Evolutionary conservation across 1,140 invertebrate genomes (phyloP).

Genomic region (Nebria ingens): DNA sequence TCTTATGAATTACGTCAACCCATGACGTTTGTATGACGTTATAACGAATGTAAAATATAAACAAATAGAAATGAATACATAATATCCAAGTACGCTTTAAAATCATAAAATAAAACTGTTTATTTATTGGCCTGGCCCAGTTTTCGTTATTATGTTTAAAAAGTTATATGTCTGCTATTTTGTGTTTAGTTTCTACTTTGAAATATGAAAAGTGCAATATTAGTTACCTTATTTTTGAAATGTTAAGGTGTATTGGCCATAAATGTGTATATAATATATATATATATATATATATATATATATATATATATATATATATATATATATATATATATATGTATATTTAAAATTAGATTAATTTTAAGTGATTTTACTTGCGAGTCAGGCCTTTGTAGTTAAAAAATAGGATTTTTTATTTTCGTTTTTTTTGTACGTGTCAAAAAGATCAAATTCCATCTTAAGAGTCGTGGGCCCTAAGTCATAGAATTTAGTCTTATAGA

Average conservation of each 20-base stretch:
- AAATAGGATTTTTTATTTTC: slow-evolving; percentile 14
- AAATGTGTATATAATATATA: not conserved
- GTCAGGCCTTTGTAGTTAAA: slow-evolving; percentile 10
- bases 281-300: not conserved
- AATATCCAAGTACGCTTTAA: too few relatives aligned
- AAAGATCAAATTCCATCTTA: slow-evolving; percentile 15
- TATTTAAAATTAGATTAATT: not conserved
- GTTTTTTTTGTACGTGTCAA: slow-evolving; percentile 11
- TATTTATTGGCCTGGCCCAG: too few relatives aligned
- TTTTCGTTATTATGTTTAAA: too few relatives aligned
- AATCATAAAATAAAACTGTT: too few relatives aligned
- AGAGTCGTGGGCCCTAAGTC: slow-evolving; percentile 17
- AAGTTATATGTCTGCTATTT: too few relatives aligned
- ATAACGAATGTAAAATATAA: too few relatives aligned
- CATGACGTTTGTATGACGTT: too few relatives aligned
- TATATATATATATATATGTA: not conserved
- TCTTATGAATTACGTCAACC: too few relatives aligned
- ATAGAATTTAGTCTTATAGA: slow-evolving; percentile 11
- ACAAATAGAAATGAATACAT: too few relatives aligned
- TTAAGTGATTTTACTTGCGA: not conserved
- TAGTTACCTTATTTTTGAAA: not conserved
- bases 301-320: not conserved
- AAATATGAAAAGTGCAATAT: slow-evolving; percentile 2
- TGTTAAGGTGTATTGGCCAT: not conserved
- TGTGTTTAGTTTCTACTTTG: not conserved